Base-by-base conservation (phyloP, 1,140 invertebrate genomes). In the Euura saliciscinereae region DNA sequence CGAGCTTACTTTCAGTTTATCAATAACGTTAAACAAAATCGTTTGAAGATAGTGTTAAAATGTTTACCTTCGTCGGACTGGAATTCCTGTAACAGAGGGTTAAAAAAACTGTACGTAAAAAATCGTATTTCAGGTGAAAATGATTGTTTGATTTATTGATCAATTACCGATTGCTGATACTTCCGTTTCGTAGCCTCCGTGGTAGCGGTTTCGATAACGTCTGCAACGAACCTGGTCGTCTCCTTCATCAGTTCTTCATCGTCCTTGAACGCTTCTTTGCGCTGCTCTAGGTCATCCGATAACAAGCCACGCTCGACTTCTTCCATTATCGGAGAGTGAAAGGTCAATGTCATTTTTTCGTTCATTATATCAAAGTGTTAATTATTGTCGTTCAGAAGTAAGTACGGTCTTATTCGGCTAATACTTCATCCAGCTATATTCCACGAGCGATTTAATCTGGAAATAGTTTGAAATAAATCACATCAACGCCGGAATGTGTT, bases 241-340 rank as follows among this genome's bases (percentile, higher is more conserved):
- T 86, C 84, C 68, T 78, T 82, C 85, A 87, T 87, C 3, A 87
- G 79, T 51, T 87, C 85, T 51, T 85, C 83, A 71, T 87, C 85
- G 45, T 82, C 81, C 68, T 83, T 87, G 69, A 87, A 87, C n/a
- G 84, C 84, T 7, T 84, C 84, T 69, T 85, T 87, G 42, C 83
- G 79, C 45, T 87, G 78, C 65, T 87, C 85, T 2, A 87, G 73
- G 43, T 74, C 83, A 4, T 82, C 83, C 1, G 72, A 77, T 70
- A 80, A 78, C 6, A 85, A 69, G 71, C 82, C 81, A 71, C 78
- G 82, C 69, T 83, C 83, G 45, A 80, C 78, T n/a, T 84, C 80
- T 67, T 83, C 82, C 78, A 84, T 84, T 72, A 77, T 80, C 43
- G 77, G 75, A 45, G 77, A 77, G 45, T 78, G 76, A 77, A 80